A percentile compares a stretch with the other conserved stretches of the same genome.
These are phyloP conservation scores for Patella depressa DNA, from an alignment of 2,888 invertebrate species.

Conservation along the genomic window DNA sequence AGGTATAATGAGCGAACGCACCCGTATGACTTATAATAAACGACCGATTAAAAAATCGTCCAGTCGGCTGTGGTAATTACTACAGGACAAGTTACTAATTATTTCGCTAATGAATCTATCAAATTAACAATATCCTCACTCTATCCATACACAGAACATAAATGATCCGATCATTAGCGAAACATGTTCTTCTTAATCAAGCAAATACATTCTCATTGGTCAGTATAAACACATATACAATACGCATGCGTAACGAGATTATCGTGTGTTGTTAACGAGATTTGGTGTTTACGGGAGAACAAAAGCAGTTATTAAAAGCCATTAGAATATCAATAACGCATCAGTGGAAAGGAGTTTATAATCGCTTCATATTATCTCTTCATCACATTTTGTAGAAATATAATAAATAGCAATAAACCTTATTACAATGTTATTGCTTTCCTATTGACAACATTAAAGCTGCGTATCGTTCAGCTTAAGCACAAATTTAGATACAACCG, in stretches of 20 bases:
- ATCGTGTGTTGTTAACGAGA: conserved; percentile 9
- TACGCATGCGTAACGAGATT: conserved; percentile 9
- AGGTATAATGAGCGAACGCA: too few species aligned
- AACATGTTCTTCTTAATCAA: not conserved
- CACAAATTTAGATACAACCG: too few species aligned
- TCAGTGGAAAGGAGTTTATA: not conserved
- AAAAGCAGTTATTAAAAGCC: not conserved
- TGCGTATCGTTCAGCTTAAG: too few species aligned
- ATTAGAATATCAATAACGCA: not conserved
- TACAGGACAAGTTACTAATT: not conserved
- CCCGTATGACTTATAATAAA: not conserved
- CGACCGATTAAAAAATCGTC: not conserved
- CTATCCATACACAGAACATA: not conserved
- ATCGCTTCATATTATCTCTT: too few species aligned
- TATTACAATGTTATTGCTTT: too few species aligned
- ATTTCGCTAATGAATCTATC: conserved; percentile 9
- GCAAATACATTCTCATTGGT: conserved; percentile 2
- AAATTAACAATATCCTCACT: not conserved
- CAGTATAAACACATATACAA: not conserved
- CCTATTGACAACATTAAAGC: too few species aligned
- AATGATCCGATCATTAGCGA: conserved; percentile 4
- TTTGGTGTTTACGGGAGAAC: conserved; percentile 8
- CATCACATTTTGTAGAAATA: too few species aligned
- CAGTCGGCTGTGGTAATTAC: conserved; percentile 6
- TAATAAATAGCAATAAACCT: too few species aligned